Base-by-base conservation (phyloP, 1,140 invertebrate species). In the Spodoptera frugiperda region DNA sequence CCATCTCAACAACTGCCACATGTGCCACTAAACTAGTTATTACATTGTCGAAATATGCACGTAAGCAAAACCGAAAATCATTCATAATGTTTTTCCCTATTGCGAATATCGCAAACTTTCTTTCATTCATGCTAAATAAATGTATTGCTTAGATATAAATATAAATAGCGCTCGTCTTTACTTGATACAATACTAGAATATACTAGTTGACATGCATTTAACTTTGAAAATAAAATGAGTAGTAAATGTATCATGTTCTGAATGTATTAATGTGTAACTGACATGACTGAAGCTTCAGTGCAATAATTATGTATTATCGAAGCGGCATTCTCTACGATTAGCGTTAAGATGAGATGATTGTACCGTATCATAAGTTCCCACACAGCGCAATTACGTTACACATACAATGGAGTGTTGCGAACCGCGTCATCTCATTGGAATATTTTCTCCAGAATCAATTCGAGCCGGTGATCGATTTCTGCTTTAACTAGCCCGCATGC, bases 341-440 rank as follows among this genome's bases (percentile, higher is more conserved):
- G 76, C 76, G 70, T 72, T 71, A 63, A 67, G 63, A 78, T 65
- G 55, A 61, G 39, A 74, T 81, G 79, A 59, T 75, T 63, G 33
- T 33, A 51, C 53, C 55, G 15, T 9, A 73, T 39, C 44, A 33
- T 65, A 25, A 74, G 51, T 51, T 51, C 55, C 51, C 53, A 33
- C 70, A 57, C 19, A 59, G n/a, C 54, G 11, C 14, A 44, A 61
- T 73, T 48, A 21, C 21, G 54, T 73, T 59, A 71, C 53, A 19
- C 49, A 46, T 67, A 67, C 19, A 71, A 55, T 55, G 25, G 55
- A 71, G 30, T 71, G 11, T 67, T 67, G 33, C 49, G 53, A 71
- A 49, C 63, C 49, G 25, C 55, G 71, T 61, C 44, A 75, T 84
- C 82, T 87, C 85, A 87, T 82, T 84, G 85, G 85, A 87, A 82